Percentiles rank a stretch among this genome's conserved stretches.
phyloP scores from a whole-genome alignment of 2,113 vertebrate genomes.

The Benitochromis conjunctus region DNA sequence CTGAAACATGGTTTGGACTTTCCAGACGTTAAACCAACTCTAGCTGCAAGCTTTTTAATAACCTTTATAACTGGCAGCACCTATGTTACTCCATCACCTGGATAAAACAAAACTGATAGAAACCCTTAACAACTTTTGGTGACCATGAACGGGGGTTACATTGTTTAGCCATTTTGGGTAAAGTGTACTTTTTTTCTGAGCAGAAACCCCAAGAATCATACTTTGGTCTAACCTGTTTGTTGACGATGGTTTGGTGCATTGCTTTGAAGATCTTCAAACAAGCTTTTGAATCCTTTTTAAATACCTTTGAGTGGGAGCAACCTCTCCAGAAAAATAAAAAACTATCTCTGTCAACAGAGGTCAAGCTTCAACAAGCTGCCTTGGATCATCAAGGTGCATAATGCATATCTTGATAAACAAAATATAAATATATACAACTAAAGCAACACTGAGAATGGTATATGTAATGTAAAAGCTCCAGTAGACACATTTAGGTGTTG shows the following conservation, averaged over 20 bases:
- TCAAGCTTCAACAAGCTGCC: neutral
- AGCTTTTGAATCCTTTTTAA: neutral
- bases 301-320: neutral
- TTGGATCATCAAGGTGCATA: neutral
- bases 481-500: neutral
- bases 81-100: neutral
- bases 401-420: neutral
- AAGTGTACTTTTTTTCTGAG: neutral
- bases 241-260: neutral
- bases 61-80: neutral
- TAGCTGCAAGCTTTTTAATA: neutral
- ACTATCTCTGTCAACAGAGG: neutral
- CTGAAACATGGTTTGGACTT: neutral
- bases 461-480: neutral
- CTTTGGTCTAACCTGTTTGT: neutral
- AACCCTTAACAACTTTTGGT: neutral
- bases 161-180: neutral
- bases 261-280: neutral
- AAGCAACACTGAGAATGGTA: neutral
- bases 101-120: neutral
- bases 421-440: neutral
- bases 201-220: neutral
- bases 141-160: neutral
- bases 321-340: neutral
- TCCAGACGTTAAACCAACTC: neutral